Conservation (phyloP, 2,113 vertebrate species). For the Colossoma macropomum region DNA sequence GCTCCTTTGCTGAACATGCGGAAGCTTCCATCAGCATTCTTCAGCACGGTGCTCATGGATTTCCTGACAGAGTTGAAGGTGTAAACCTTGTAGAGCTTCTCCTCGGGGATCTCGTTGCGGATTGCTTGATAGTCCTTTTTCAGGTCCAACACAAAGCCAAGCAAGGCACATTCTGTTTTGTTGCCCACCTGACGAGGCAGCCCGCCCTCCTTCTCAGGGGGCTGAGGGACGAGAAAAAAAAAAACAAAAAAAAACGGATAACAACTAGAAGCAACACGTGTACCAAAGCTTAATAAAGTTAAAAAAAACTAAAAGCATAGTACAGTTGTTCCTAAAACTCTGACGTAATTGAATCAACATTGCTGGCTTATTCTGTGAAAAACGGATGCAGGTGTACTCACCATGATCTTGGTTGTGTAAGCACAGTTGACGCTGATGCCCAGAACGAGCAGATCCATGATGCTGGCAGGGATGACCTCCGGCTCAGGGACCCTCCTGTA, state of each 20-base stretch:
- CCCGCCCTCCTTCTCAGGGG: conserved; percentile 98
- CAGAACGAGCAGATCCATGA: conserved; percentile 87
- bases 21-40: conserved; percentile 94
- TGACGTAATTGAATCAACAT: too few relatives aligned
- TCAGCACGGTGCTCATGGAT: conserved; percentile 98
- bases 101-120: conserved; percentile 96
- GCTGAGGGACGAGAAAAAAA: conserved; percentile 65
- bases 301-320: too few relatives aligned
- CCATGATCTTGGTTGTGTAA: conserved; percentile 98
- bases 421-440: conserved; percentile 97
- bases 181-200: conserved; percentile 97
- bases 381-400: conserved; percentile 64
- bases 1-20: conserved; percentile 99
- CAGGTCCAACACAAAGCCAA: conserved; percentile 91
- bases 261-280: background rate
- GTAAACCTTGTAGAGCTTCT: conserved; percentile 97
- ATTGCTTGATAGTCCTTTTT: conserved; percentile 96
- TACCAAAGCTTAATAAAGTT: background rate
- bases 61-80: conserved; percentile 99
- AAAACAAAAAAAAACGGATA: background rate
- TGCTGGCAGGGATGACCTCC: conserved; percentile 85
- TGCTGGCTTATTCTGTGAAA: background rate
- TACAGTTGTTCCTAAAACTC: too few relatives aligned
- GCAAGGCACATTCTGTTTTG: conserved; percentile 99
- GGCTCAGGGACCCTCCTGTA: conserved; percentile 91